These are phyloP conservation scores for Erebia aethiops DNA, from an alignment of 2,888 invertebrate species.

Conservation along the genomic window DNA sequence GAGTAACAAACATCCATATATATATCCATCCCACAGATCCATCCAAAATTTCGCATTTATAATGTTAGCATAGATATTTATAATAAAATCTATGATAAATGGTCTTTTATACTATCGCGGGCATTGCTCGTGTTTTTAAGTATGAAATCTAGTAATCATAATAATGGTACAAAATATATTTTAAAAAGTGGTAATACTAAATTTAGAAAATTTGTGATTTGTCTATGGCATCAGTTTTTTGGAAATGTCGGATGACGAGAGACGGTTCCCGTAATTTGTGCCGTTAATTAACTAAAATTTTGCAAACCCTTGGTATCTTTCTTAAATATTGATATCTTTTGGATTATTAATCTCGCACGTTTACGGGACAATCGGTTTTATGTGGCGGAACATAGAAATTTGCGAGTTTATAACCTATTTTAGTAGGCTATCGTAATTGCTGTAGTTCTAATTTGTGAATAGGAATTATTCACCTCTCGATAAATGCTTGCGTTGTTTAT, in stretches of 20 bases:
- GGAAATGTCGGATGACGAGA: constrained; percentile 60
- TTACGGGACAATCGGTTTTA: constrained; percentile 22
- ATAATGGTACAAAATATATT: constrained; percentile 25
- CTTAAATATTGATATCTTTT: constrained; percentile 24
- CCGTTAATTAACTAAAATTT: constrained; percentile 46
- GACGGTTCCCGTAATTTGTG: constrained; percentile 49
- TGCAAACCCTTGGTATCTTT: constrained; percentile 22
- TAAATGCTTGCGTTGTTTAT: constrained; percentile 75
- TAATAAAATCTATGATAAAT: constrained; percentile 4
- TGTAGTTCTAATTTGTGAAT: constrained; percentile 54
- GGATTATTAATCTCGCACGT: constrained; percentile 8
- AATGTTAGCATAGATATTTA: neutral
- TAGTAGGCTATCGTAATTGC: constrained; percentile 54
- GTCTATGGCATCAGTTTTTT: constrained; percentile 46
- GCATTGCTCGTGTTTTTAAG: too few species aligned
- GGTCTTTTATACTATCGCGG: too few species aligned
- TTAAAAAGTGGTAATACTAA: neutral
- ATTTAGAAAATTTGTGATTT: neutral
- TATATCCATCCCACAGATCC: too few species aligned
- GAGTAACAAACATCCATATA: too few species aligned
- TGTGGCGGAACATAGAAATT: constrained; percentile 24
- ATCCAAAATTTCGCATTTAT: too few species aligned
- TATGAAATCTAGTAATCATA: constrained; percentile 11
- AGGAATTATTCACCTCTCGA: constrained; percentile 58
- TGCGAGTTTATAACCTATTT: constrained; percentile 60